phyloP scores from a whole-genome alignment of 1,140 invertebrate species.

The Armadillidium nasatum region DNA sequence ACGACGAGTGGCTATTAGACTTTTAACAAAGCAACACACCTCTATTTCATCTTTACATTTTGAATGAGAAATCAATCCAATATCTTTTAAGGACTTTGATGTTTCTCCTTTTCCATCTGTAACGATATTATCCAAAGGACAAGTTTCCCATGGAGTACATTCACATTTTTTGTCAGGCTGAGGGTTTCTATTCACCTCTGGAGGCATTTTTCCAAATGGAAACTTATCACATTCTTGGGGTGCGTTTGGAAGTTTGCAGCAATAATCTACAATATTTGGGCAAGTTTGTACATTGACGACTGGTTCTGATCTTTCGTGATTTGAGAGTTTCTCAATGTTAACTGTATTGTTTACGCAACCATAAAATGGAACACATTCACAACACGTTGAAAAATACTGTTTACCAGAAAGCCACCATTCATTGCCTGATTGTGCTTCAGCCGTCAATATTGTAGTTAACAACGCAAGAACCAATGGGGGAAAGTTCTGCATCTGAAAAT shows the following conservation, averaged over 20 bases:
- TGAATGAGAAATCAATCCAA: not conserved
- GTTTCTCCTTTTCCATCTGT: not conserved
- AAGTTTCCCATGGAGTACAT: not conserved
- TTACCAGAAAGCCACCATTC: not conserved
- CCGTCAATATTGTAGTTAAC: no score
- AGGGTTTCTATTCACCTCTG: not conserved
- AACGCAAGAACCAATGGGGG: no score
- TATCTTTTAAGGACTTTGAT: not conserved
- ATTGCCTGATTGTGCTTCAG: not conserved
- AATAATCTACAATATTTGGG: not conserved
- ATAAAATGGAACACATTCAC: conserved; percentile 1
- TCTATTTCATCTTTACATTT: not conserved
- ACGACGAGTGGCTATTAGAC: no score
- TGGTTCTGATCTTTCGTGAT: not conserved
- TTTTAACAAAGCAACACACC: not conserved
- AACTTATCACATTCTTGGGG: not conserved
- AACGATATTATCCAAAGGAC: not conserved
- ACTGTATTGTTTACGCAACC: not conserved
- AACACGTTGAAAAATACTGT: not conserved
- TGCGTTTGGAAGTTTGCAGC: not conserved
- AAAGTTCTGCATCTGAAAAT: no score
- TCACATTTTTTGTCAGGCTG: not conserved
- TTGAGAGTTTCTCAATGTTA: not conserved
- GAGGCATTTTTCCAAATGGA: not conserved
- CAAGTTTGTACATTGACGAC: not conserved